Conservation (phyloP, 2,888 invertebrate genomes). For the Coleophora flavipennella region DNA sequence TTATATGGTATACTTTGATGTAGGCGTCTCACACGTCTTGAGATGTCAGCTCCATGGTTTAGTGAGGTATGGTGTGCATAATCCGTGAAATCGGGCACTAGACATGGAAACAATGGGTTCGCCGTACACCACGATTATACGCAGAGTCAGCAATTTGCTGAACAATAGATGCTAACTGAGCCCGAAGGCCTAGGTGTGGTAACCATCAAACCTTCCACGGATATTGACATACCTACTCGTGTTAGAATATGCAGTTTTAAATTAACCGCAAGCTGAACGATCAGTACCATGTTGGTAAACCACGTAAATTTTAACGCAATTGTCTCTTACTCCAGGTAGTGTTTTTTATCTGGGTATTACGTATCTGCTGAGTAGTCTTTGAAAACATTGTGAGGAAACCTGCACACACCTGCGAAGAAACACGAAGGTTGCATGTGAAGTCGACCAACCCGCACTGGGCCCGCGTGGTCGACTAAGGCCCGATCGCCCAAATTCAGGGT, state of each 20-base stretch:
- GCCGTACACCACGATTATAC: conserved; percentile 43
- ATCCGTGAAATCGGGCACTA: conserved; percentile 51
- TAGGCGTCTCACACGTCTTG: conserved; percentile 1
- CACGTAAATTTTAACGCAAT: no score
- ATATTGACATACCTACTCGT: conserved; percentile 20
- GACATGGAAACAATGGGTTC: conserved; percentile 47
- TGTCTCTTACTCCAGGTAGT: no score
- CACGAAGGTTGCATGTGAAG: no score
- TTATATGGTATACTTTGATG: no score
- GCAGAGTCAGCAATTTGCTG: conserved; percentile 55
- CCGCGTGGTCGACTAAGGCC: no score
- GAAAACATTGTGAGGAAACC: no score
- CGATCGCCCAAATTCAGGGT: no score
- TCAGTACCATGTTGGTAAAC: no score
- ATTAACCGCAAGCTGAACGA: neutral
- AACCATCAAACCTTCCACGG: conserved; percentile 34
- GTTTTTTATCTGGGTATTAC: no score
- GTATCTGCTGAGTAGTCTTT: no score
- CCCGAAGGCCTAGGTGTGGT: conserved; percentile 52
- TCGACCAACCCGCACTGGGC: no score
- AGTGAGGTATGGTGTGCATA: conserved; percentile 35
- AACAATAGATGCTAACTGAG: conserved; percentile 63
- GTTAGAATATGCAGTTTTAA: conserved; percentile 18
- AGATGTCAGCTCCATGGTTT: conserved; percentile 24
- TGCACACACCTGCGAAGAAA: no score